Evolutionary conservation across 2,888 invertebrate species (phyloP).

Genomic region (Lepidochitona cinerea): DNA sequence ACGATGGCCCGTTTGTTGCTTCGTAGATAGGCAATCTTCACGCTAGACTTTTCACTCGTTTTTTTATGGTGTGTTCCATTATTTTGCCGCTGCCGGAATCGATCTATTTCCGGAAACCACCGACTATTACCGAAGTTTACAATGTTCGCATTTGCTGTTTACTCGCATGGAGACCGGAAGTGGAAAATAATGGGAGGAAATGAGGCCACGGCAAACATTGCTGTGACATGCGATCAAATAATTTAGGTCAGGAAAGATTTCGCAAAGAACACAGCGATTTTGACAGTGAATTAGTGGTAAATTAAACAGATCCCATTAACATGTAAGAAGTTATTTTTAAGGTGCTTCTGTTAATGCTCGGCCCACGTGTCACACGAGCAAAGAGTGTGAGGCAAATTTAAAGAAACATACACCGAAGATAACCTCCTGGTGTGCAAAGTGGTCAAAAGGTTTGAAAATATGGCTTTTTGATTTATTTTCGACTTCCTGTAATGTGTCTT

Average conservation of each 20-base stretch:
- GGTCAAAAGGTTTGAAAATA: no score
- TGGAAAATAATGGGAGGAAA: conserved; percentile 4
- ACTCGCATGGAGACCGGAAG: background rate
- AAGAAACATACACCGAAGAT: no score
- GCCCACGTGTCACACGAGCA: background rate
- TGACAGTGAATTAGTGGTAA: background rate
- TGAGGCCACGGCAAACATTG: background rate
- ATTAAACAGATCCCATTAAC: background rate
- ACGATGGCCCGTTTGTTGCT: no score
- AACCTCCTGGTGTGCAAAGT: no score
- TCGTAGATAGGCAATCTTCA: no score
- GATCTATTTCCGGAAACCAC: conserved; percentile 3
- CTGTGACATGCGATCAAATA: background rate
- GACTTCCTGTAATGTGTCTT: no score
- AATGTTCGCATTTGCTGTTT: background rate
- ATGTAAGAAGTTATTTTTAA: background rate
- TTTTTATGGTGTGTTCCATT: no score
- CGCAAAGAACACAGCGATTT: background rate
- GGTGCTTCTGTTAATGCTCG: background rate
- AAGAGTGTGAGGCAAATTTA: no score
- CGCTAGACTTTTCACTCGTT: no score
- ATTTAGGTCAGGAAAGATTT: conserved; percentile 1
- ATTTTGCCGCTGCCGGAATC: background rate
- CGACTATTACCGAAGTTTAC: conserved; percentile 1
- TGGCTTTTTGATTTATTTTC: no score